These are phyloP conservation scores for Colinus virginianus DNA, from an alignment of 2,113 vertebrate species.

Conservation along the genomic window DNA sequence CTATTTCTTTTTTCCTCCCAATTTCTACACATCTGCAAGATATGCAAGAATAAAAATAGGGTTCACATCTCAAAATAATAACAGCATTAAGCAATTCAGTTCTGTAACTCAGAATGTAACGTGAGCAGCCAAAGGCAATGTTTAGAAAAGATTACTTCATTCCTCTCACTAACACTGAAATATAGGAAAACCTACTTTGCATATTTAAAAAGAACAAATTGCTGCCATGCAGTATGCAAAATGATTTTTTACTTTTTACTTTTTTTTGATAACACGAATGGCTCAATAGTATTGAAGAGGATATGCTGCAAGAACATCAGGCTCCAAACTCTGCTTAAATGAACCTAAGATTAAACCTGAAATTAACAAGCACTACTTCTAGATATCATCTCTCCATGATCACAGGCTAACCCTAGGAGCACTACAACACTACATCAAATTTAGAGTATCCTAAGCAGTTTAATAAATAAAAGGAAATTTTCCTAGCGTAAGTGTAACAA, in stretches of 20 bases:
- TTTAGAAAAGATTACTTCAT: neutral
- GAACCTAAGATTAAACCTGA: neutral
- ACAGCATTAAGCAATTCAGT: neutral
- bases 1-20: neutral
- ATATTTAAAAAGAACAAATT: neutral
- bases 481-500: neutral
- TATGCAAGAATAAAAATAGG: neutral
- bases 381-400: neutral
- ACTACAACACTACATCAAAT: neutral
- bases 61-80: neutral
- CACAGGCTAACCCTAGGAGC: neutral
- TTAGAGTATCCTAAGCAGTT: neutral
- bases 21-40: constrained; percentile 13
- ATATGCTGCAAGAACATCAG: neutral
- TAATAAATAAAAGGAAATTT: neutral
- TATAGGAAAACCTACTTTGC: neutral
- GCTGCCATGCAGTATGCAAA: neutral
- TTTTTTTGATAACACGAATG: neutral
- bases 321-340: neutral
- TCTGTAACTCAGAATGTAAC: neutral
- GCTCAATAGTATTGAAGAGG: neutral
- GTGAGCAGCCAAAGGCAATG: neutral
- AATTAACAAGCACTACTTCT: neutral
- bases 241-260: neutral
- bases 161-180: neutral